Evolutionary conservation across 1,140 invertebrate genomes (phyloP).

Genomic region (Acyrthosiphon pisum): DNA sequence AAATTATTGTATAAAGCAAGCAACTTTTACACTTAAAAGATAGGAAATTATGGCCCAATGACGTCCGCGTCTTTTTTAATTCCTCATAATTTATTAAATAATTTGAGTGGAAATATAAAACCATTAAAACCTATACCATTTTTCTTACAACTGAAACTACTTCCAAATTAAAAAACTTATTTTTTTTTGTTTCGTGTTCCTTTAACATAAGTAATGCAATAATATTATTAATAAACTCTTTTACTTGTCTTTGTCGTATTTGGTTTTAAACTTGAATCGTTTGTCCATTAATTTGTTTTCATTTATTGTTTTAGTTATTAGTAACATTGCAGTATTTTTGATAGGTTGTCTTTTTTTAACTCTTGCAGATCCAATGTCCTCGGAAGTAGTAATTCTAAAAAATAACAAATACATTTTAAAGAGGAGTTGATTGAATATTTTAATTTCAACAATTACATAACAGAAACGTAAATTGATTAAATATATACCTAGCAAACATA

Average conservation of each 20-base stretch:
- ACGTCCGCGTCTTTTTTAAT: no score
- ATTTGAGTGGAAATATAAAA: no score
- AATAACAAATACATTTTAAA: neutral
- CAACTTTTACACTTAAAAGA: no score
- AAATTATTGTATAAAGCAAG: no score
- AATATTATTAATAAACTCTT: neutral
- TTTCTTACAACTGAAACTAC: no score
- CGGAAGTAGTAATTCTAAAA: neutral
- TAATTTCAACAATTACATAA: neutral
- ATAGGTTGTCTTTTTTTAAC: neutral
- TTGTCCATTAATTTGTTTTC: neutral
- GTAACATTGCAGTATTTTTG: neutral
- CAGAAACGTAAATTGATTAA: no score
- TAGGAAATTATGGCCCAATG: no score
- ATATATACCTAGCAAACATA: no score
- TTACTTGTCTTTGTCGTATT: neutral
- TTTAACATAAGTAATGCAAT: neutral
- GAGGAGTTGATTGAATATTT: neutral
- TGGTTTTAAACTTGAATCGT: neutral
- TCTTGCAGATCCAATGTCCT: neutral
- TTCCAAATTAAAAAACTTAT: no score
- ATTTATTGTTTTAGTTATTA: neutral
- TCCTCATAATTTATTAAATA: no score
- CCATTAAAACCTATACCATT: no score
- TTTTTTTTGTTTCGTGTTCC: no score